Evolutionary conservation across 2,888 invertebrate genomes (phyloP).

Genomic region (Pheosia tremula): DNA sequence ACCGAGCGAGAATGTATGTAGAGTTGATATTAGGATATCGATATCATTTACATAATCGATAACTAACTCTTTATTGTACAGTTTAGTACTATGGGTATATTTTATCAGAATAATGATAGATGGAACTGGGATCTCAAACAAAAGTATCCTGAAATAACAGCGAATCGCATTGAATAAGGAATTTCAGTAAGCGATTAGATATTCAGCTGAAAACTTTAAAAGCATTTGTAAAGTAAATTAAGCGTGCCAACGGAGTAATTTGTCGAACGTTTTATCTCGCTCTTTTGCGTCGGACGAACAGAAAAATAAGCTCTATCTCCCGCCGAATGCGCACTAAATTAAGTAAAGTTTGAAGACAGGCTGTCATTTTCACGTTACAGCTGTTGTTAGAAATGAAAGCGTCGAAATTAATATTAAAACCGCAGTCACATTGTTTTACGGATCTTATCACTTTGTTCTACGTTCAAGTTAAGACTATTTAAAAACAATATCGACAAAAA

Average conservation of each 20-base stretch:
- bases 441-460: background rate
- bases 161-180: constrained; percentile 29
- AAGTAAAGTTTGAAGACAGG: constrained; percentile 61
- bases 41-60: background rate
- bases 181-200: constrained; percentile 48
- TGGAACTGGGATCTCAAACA: background rate
- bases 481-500: background rate
- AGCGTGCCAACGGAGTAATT: constrained; percentile 66
- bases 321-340: constrained; percentile 46
- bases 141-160: constrained; percentile 11
- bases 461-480: background rate
- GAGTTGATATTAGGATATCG: background rate
- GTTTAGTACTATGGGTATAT: no score
- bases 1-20: constrained; percentile 35
- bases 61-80: background rate
- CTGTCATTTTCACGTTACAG: constrained; percentile 53
- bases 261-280: constrained; percentile 62
- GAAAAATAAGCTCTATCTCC: constrained; percentile 57
- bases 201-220: constrained; percentile 61
- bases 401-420: constrained; percentile 5
- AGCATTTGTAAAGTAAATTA: constrained; percentile 74
- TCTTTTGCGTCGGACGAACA: constrained; percentile 57
- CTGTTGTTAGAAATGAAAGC: constrained; percentile 25
- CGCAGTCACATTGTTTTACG: background rate
- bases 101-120: background rate